A percentile compares a stretch with the other conserved stretches of the same genome.
phyloP scores from a whole-genome alignment of 2,113 vertebrate species.

The Malurus alboscapulatus region DNA sequence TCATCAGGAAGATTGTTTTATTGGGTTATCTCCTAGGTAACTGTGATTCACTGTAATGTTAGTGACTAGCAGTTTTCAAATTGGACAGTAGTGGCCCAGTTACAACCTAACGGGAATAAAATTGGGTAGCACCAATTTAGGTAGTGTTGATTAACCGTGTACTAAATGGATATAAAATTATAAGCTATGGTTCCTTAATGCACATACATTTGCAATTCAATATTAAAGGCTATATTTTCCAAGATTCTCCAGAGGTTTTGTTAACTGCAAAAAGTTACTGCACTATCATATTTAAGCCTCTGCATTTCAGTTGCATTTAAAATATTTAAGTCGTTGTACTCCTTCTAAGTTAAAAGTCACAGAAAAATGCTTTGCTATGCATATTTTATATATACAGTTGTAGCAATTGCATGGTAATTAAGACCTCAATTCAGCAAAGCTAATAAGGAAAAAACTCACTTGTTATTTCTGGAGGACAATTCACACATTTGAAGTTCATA shows the following conservation, averaged over 20 bases:
- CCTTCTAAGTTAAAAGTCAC: neutral
- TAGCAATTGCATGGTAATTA: neutral
- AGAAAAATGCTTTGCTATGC: neutral
- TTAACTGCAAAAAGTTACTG: neutral
- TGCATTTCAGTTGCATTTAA: neutral
- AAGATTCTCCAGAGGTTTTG: neutral
- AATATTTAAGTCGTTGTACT: neutral
- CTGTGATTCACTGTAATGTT: neutral
- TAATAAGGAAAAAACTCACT: neutral
- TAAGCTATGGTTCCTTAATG: neutral
- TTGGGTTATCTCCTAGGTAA: conserved; percentile 47
- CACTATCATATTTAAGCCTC: neutral
- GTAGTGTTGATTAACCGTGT: conserved; percentile 2
- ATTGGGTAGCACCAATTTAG: neutral
- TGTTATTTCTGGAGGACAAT: neutral
- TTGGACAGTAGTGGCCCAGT: conserved; percentile 2
- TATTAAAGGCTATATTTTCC: neutral
- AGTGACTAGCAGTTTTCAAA: conserved; percentile 28
- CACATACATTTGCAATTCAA: neutral
- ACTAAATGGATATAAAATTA: neutral
- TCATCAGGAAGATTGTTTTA: conserved; percentile 15
- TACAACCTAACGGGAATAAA: neutral
- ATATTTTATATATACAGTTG: neutral
- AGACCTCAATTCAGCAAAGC: neutral
- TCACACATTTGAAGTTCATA: neutral